Evolutionary conservation across 2,888 invertebrate genomes (phyloP).

Genomic region (Epistrophella euchroma): DNA sequence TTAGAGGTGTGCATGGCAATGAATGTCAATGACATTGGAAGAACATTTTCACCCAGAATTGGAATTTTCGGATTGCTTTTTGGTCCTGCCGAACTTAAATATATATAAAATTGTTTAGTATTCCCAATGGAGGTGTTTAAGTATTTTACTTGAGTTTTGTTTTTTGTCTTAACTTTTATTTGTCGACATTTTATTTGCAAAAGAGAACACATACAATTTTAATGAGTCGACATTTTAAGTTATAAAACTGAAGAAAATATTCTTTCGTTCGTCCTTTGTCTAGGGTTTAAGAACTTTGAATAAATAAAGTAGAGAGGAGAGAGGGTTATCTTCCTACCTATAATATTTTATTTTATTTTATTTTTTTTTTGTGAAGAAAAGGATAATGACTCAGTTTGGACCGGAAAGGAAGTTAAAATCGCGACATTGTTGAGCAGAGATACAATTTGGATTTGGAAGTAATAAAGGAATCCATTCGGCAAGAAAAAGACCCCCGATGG

Average conservation of each 20-base stretch:
- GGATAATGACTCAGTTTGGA: conserved; percentile 44
- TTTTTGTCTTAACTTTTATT: conserved; percentile 13
- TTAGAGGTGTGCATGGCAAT: conserved; percentile 72
- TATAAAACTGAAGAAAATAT: conserved; percentile 44
- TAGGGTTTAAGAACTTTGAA: conserved; percentile 21
- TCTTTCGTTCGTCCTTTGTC: conserved; percentile 36
- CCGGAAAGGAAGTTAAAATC: conserved; percentile 46
- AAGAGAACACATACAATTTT: conserved; percentile 37
- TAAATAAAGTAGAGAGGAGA: not conserved
- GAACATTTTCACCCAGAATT: conserved; percentile 55
- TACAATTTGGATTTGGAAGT: conserved; percentile 45
- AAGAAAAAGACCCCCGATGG: conserved; percentile 44
- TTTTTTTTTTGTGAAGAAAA: not conserved
- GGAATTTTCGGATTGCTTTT: conserved; percentile 67
- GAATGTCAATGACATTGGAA: conserved; percentile 74
- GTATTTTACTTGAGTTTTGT: conserved; percentile 9
- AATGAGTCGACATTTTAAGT: conserved; percentile 46
- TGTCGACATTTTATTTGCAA: conserved; percentile 39
- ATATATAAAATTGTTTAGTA: conserved; percentile 41
- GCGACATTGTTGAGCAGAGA: conserved; percentile 46
- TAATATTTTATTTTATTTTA: not conserved
- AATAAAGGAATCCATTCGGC: conserved; percentile 42
- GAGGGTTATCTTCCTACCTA: conserved; percentile 12
- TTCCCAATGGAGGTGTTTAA: conserved; percentile 20
- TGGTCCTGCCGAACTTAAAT: conserved; percentile 24